Percentiles rank a stretch among this genome's conserved stretches.
These are phyloP conservation scores for Lophura swinhoii DNA, from an alignment of 2,797 vertebrate genomes.

Conservation along the genomic window DNA sequence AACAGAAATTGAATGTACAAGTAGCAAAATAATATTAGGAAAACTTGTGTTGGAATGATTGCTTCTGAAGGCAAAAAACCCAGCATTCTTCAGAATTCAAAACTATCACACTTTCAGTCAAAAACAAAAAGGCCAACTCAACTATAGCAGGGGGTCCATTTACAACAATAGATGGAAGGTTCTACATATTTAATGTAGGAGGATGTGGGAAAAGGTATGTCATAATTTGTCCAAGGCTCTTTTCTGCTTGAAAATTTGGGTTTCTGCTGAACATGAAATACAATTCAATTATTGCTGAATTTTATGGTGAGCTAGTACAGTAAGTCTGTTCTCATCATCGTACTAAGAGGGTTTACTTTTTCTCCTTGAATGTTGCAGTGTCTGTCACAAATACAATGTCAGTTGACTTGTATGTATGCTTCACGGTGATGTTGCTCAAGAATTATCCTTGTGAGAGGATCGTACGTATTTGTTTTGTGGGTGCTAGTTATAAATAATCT, in stretches of 20 bases:
- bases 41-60: neutral
- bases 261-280: constrained; percentile 15
- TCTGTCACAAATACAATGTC: neutral
- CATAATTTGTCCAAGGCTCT: neutral
- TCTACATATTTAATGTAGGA: neutral
- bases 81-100: neutral
- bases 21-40: neutral
- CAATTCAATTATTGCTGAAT: neutral
- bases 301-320: neutral
- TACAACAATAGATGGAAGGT: neutral
- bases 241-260: neutral
- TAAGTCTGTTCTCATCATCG: neutral
- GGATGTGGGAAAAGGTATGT: neutral
- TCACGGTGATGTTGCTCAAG: neutral
- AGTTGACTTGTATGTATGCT: neutral
- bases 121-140: neutral
- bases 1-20: neutral
- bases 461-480: neutral
- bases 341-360: neutral
- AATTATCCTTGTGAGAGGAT: neutral
- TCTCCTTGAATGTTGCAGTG: neutral
- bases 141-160: neutral
- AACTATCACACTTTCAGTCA: neutral
- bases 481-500: neutral
- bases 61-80: neutral